Evolutionary conservation across 2,888 invertebrate species (phyloP).

Genomic region (Cantharis nigra): DNA sequence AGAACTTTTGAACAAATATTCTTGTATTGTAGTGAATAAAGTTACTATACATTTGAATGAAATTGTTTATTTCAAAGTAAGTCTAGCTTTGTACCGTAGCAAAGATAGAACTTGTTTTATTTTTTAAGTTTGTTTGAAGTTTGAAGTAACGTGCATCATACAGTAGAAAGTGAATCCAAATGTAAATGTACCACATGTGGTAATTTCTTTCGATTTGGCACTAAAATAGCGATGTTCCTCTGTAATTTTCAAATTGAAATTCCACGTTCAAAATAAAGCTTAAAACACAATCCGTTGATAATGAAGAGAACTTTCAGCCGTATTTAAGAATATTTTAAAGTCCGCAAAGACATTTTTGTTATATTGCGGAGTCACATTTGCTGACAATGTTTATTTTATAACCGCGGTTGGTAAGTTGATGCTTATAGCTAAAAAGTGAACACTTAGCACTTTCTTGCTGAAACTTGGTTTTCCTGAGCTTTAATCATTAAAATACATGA

Average conservation of each 20-base stretch:
- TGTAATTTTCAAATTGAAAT: not conserved
- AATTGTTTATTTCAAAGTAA: not conserved
- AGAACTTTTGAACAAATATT: not conserved
- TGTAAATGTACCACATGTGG: not conserved
- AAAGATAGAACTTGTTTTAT: not conserved
- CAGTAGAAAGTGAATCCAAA: not conserved
- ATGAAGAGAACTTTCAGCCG: not conserved
- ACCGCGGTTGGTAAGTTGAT: not conserved
- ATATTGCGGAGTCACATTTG: not conserved
- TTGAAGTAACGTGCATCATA: not conserved
- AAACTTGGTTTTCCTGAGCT: not conserved
- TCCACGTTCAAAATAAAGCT: not conserved
- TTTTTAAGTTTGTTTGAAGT: not conserved
- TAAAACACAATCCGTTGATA: not conserved
- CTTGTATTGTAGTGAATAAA: not conserved
- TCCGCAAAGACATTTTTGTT: not conserved
- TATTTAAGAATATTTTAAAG: not conserved
- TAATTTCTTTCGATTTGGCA: too few relatives aligned
- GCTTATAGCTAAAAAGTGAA: not conserved
- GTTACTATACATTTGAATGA: not conserved
- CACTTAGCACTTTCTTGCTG: not conserved
- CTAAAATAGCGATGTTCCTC: not conserved
- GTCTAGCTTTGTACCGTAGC: not conserved
- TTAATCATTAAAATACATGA: not conserved
- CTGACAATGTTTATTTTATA: constrained; percentile 2